phyloP scores from a whole-genome alignment of 2,888 invertebrate genomes.

The Clivina fossor region DNA sequence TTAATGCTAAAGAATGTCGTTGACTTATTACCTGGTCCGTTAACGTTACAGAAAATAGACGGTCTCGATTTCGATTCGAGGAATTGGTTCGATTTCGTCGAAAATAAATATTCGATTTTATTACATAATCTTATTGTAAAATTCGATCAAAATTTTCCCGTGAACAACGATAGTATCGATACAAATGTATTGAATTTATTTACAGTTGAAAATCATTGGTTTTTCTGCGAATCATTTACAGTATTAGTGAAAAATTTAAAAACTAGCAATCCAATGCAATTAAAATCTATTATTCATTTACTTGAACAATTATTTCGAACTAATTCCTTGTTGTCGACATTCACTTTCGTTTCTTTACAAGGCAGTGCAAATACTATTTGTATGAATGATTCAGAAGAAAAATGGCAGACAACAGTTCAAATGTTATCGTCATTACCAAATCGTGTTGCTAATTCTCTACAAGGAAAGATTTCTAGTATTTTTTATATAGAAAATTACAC shows the following conservation, averaged over 20 bases:
- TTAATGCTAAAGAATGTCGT: constrained; percentile 46
- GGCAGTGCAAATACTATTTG: constrained; percentile 33
- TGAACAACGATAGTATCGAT: constrained; percentile 50
- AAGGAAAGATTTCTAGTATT: constrained; percentile 58
- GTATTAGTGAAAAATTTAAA: constrained; percentile 57
- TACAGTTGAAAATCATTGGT: constrained; percentile 57
- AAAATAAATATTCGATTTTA: constrained; percentile 56
- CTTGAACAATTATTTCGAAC: constrained; percentile 58
- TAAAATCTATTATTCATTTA: constrained; percentile 53
- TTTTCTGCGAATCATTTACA: constrained; percentile 56
- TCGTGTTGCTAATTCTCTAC: constrained; percentile 68
- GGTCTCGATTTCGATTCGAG: constrained; percentile 54
- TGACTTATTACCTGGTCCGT: constrained; percentile 55
- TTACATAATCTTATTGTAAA: constrained; percentile 55
- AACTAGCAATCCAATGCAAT: constrained; percentile 47
- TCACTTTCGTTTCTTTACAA: constrained; percentile 30
- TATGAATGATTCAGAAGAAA: constrained; percentile 40
- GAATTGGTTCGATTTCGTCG: constrained; percentile 51
- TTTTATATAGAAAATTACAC: constrained; percentile 63
- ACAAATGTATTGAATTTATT: constrained; percentile 55
- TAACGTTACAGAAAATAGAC: constrained; percentile 68
- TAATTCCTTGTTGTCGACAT: constrained; percentile 59
- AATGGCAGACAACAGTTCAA: constrained; percentile 62
- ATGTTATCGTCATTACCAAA: constrained; percentile 68
- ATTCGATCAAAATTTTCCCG: constrained; percentile 63